phyloP scores from a whole-genome alignment of 1,140 invertebrate genomes.

The Hycleus cichorii region DNA sequence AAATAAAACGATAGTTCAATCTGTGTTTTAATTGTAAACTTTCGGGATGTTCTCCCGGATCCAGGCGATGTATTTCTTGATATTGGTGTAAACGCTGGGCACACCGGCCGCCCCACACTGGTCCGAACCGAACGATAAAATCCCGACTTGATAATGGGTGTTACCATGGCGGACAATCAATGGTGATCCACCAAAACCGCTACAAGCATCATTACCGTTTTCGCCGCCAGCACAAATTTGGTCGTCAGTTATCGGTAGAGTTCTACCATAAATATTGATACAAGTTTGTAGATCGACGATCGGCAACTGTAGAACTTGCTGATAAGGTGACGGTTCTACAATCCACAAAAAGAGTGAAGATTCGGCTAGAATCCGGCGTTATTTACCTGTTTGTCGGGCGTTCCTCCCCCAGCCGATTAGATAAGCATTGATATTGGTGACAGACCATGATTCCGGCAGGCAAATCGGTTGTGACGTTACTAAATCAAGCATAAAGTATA shows the following conservation, averaged over 20 bases:
- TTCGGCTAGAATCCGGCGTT: conserved; percentile 8
- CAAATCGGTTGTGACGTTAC: conserved; percentile 50
- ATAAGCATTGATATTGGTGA: conserved; percentile 41
- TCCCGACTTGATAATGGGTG: conserved; percentile 59
- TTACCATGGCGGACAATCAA: conserved; percentile 50
- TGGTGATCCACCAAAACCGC: conserved; percentile 62
- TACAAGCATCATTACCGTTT: conserved; percentile 56
- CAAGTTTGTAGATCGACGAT: conserved; percentile 47
- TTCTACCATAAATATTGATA: conserved; percentile 46
- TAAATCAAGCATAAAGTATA: conserved; percentile 20
- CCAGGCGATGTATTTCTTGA: conserved; percentile 60
- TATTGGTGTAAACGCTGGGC: conserved; percentile 60
- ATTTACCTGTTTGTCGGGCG: conserved; percentile 37
- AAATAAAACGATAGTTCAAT: neutral
- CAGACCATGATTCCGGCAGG: conserved; percentile 44
- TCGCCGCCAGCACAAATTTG: conserved; percentile 63
- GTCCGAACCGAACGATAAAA: conserved; percentile 63
- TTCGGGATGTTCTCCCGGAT: conserved; percentile 58
- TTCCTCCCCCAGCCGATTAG: conserved; percentile 41
- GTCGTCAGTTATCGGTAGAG: conserved; percentile 50
- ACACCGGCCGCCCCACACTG: conserved; percentile 59
- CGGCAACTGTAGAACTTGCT: conserved; percentile 49
- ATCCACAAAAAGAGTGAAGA: conserved; percentile 30
- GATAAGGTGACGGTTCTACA: conserved; percentile 32
- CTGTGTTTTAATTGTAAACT: conserved; percentile 32